These are phyloP conservation scores for Alligator sinensis DNA, from an alignment of 2,113 vertebrate species.

Conservation along the genomic window DNA sequence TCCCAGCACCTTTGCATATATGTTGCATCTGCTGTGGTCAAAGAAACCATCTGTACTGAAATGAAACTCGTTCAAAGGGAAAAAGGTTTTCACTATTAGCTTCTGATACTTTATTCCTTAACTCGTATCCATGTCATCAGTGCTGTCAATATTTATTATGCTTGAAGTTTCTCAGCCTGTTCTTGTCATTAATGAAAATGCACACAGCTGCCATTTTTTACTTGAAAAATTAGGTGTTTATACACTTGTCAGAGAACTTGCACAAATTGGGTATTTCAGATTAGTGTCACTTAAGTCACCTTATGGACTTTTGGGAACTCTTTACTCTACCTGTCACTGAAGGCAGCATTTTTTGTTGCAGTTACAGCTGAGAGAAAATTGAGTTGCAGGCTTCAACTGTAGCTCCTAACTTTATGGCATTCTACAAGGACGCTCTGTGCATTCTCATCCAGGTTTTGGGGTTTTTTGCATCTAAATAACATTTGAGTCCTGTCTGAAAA, in stretches of 20 bases:
- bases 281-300: not conserved
- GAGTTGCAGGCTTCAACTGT: not conserved
- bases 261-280: not conserved
- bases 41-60: not conserved
- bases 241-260: not conserved
- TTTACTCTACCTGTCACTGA: not conserved
- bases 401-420: not conserved
- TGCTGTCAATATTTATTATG: not conserved
- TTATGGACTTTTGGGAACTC: not conserved
- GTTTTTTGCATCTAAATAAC: not conserved
- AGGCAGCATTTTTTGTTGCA: not conserved
- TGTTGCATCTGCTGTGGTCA: not conserved
- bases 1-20: not conserved
- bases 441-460: not conserved
- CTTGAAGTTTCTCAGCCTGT: not conserved
- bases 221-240: not conserved
- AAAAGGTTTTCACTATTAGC: not conserved
- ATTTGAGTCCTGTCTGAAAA: not conserved
- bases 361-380: not conserved
- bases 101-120: not conserved
- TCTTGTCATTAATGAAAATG: not conserved
- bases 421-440: not conserved
- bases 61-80: not conserved
- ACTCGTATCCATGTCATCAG: not conserved
- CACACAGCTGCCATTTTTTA: not conserved